Conservation (phyloP, 2,113 vertebrate species). For the Cairina moschata region DNA sequence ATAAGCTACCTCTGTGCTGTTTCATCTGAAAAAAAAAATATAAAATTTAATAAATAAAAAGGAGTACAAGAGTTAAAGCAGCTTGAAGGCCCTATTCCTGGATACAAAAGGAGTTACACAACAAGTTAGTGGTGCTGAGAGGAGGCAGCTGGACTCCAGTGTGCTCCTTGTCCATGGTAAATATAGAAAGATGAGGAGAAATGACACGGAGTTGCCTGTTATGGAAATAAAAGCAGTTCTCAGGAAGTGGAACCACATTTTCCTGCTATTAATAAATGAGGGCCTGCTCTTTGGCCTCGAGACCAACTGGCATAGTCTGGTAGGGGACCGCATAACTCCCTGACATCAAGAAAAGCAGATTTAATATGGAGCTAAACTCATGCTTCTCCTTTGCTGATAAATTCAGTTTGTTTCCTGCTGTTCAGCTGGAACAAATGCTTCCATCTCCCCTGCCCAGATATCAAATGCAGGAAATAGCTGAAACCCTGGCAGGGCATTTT, state of each 20-base stretch:
- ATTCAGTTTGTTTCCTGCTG: slow-evolving; percentile 23
- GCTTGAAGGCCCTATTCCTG: not conserved
- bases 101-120: not conserved
- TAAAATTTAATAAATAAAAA: not conserved
- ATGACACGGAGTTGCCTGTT: not conserved
- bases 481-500: not conserved
- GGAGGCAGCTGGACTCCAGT: not conserved
- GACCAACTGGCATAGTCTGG: not conserved
- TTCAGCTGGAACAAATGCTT: slow-evolving; percentile 44
- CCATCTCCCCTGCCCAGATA: not conserved
- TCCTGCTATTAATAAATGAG: not conserved
- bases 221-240: not conserved
- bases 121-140: not conserved
- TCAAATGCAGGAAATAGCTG: not conserved
- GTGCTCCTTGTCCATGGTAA: not conserved
- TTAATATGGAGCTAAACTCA: not conserved
- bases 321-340: not conserved
- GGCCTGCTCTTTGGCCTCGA: not conserved
- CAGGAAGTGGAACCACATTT: not conserved
- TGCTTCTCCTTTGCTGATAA: slow-evolving; percentile 16
- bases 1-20: not conserved
- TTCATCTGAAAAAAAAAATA: not conserved
- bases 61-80: not conserved
- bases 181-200: not conserved
- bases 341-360: slow-evolving; percentile 25